Conservation (phyloP, 1,140 invertebrate species). For the Saccostrea cuccullata region DNA sequence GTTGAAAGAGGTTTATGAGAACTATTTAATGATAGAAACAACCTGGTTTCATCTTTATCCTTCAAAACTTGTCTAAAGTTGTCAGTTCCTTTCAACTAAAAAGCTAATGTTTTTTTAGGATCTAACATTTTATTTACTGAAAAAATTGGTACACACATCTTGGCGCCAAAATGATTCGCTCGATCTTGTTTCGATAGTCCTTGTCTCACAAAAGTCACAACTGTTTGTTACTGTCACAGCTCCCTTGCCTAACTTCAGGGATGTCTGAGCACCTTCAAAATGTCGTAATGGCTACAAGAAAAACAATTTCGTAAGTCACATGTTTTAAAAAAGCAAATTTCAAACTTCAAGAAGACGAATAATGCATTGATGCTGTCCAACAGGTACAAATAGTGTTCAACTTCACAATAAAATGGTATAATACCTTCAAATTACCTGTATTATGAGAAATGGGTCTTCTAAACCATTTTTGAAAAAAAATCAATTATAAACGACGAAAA, state of each 20-base stretch:
- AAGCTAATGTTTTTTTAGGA: not conserved
- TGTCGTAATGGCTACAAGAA: constrained; percentile 39
- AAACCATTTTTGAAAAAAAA: too few relatives aligned
- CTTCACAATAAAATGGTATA: too few relatives aligned
- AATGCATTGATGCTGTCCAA: constrained; percentile 52
- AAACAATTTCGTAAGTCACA: constrained; percentile 42
- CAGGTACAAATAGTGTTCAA: not conserved
- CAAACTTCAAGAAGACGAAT: too few relatives aligned
- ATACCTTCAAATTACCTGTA: too few relatives aligned
- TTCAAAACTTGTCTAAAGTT: not conserved
- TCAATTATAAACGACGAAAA: too few relatives aligned
- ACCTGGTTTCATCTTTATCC: not conserved
- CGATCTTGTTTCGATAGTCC: constrained; percentile 42
- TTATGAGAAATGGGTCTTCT: too few relatives aligned
- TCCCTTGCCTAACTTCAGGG: not conserved
- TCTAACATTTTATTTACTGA: not conserved
- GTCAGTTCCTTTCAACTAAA: constrained; percentile 5
- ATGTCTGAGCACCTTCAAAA: constrained; percentile 19
- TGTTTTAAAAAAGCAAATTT: not conserved
- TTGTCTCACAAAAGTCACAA: not conserved
- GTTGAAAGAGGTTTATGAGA: not conserved
- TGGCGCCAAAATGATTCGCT: constrained; percentile 36
- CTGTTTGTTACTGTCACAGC: not conserved
- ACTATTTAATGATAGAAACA: not conserved
- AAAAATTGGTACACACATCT: constrained; percentile 32